Conservation (phyloP, 2,888 invertebrate species). For the Lingula anatina region DNA sequence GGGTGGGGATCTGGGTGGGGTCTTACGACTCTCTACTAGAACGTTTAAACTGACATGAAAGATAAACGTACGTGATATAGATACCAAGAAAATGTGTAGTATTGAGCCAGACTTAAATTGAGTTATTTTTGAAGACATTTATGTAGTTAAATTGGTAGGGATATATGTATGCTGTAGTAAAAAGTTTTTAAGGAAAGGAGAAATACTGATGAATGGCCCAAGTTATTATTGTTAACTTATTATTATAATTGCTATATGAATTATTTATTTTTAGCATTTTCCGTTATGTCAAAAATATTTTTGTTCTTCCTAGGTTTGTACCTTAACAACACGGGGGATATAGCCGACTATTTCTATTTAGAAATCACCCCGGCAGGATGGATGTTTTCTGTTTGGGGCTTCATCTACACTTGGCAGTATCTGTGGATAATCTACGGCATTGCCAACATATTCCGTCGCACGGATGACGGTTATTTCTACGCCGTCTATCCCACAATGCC, state of each 20-base stretch:
- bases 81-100: too few relatives aligned
- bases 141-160: too few relatives aligned
- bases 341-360: slow-evolving; percentile 28
- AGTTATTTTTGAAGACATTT: too few relatives aligned
- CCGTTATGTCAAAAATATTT: background rate
- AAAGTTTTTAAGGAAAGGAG: too few relatives aligned
- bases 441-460: slow-evolving; percentile 24
- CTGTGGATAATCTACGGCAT: slow-evolving; percentile 34
- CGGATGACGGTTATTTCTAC: slow-evolving; percentile 25
- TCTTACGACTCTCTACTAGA: too few relatives aligned
- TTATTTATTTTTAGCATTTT: background rate
- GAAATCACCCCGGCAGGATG: slow-evolving; percentile 10
- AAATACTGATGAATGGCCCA: too few relatives aligned
- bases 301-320: slow-evolving; percentile 24
- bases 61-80: too few relatives aligned
- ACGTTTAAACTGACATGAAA: too few relatives aligned
- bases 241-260: background rate
- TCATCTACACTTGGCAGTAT: slow-evolving; percentile 38
- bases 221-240: too few relatives aligned
- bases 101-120: too few relatives aligned
- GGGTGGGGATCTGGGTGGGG: too few relatives aligned
- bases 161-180: too few relatives aligned
- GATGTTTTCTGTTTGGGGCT: slow-evolving; percentile 38
- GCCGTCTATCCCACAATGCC: slow-evolving; percentile 24
- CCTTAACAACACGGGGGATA: slow-evolving; percentile 21